Percentiles rank a stretch among this genome's conserved stretches.
These are phyloP conservation scores for Tachina lurida DNA, from an alignment of 2,888 invertebrate species.

Conservation along the genomic window DNA sequence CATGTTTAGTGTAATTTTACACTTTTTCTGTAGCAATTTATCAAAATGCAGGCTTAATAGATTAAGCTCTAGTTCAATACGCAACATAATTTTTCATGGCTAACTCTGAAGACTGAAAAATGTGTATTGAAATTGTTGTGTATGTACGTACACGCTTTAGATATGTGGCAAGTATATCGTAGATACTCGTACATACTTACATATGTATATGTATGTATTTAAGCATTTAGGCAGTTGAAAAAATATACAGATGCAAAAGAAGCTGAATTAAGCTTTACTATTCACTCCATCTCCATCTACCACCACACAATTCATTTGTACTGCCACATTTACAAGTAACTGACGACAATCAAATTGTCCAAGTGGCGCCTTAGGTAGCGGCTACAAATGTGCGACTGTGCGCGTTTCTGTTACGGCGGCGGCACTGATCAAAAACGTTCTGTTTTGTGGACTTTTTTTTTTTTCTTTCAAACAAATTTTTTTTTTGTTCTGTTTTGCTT, in stretches of 20 bases:
- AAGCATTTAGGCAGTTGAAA: background rate
- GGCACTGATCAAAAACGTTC: conserved; percentile 69
- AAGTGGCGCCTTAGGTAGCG: conserved; percentile 69
- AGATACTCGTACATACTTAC: too few species aligned
- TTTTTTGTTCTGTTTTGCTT: conserved; percentile 50
- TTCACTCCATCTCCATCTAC: conserved; percentile 49
- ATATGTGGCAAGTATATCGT: too few species aligned
- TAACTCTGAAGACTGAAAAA: background rate
- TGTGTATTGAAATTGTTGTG: conserved; percentile 1
- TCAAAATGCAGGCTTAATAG: conserved; percentile 51
- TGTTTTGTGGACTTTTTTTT: conserved; percentile 29
- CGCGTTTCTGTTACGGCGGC: conserved; percentile 69
- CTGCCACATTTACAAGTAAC: conserved; percentile 71
- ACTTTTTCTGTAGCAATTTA: conserved; percentile 53
- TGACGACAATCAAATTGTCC: conserved; percentile 72
- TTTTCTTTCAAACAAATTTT: background rate
- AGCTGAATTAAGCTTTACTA: conserved; percentile 47
- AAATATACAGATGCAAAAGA: conserved; percentile 38
- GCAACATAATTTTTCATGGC: conserved; percentile 33
- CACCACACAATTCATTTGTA: conserved; percentile 69
- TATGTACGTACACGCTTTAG: background rate
- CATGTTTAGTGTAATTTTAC: conserved; percentile 61
- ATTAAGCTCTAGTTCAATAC: conserved; percentile 46
- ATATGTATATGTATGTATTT: too few species aligned
- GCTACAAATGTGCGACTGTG: conserved; percentile 72